phyloP scores from a whole-genome alignment of 2,888 invertebrate species.

The Apodemia mormo region DNA sequence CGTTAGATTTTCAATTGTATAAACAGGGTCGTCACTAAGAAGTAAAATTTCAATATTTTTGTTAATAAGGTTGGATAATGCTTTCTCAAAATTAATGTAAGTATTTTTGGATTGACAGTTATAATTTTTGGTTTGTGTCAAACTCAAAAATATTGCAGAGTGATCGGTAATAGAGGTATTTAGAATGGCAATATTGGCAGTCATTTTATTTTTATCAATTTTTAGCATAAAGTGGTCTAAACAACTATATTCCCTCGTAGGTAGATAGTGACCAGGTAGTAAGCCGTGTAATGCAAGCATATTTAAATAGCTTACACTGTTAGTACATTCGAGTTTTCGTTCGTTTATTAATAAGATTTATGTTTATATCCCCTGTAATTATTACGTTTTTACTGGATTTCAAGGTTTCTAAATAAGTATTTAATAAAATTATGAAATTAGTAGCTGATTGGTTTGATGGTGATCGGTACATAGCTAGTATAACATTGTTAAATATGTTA shows the following conservation, averaged over 20 bases:
- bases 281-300: neutral
- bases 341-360: neutral
- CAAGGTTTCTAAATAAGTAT: neutral
- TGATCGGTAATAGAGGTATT: neutral
- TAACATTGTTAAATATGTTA: neutral
- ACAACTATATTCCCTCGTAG: neutral
- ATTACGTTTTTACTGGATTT: neutral
- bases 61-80: neutral
- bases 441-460: neutral
- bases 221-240: neutral
- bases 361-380: conserved; percentile 1
- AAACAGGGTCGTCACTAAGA: neutral
- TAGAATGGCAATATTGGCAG: neutral
- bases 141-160: neutral
- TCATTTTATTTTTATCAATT: neutral
- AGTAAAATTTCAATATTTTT: neutral
- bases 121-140: neutral
- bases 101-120: neutral
- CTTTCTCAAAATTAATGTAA: neutral
- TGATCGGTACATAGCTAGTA: neutral
- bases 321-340: neutral
- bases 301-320: neutral
- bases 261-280: neutral
- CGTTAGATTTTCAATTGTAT: no score
- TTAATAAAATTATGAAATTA: neutral